Percentiles rank a stretch among this genome's conserved stretches.
phyloP scores from a whole-genome alignment of 1,140 invertebrate species.

The Tribolium madens region DNA sequence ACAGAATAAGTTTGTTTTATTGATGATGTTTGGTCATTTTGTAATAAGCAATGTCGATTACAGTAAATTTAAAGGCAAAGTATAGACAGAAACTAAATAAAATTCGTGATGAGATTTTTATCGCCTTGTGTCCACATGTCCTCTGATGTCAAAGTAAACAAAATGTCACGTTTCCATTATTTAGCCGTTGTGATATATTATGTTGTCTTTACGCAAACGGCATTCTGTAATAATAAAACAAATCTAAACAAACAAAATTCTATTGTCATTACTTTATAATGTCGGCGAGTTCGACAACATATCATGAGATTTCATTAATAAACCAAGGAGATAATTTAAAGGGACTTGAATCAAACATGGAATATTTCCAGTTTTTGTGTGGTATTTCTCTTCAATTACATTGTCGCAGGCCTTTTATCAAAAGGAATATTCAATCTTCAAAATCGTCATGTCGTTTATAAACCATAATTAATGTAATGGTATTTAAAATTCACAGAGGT shows the following conservation, averaged over 20 bases:
- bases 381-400: constrained; percentile 8
- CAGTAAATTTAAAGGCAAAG: background rate
- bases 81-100: background rate
- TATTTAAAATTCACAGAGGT: constrained; percentile 39
- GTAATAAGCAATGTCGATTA: constrained; percentile 12
- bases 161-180: constrained; percentile 30
- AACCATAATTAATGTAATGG: constrained; percentile 34
- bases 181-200: constrained; percentile 21
- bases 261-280: background rate
- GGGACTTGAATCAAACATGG: background rate
- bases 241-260: constrained; percentile 15
- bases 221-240: constrained; percentile 5
- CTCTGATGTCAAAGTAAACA: constrained; percentile 28
- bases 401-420: constrained; percentile 14
- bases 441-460: constrained; percentile 24
- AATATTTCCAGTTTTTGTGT: constrained; percentile 26
- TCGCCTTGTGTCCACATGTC: constrained; percentile 25
- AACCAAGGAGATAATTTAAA: constrained; percentile 8
- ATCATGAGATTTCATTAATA: constrained; percentile 8
- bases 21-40: background rate
- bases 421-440: constrained; percentile 31
- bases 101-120: constrained; percentile 30
- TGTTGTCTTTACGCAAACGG: constrained; percentile 27
- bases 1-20: background rate
- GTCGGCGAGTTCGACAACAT: background rate